phyloP scores from a whole-genome alignment of 2,797 vertebrate genomes.

The Oryzias dopingdopingensis region DNA sequence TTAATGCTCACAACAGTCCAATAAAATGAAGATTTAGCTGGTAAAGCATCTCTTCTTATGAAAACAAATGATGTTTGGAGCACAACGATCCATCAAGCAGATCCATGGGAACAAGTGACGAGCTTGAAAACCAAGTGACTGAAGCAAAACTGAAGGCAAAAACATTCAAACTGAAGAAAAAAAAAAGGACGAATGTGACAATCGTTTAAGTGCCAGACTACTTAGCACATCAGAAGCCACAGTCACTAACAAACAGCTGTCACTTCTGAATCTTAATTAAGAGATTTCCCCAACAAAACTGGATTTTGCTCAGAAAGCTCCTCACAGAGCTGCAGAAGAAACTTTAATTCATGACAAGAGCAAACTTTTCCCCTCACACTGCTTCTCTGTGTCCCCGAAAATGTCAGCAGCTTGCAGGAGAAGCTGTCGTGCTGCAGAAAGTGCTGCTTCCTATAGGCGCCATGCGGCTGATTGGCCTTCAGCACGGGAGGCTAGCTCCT shows the following conservation, averaged over 20 bases:
- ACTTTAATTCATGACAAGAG: neutral
- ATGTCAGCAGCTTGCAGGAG: constrained; percentile 25
- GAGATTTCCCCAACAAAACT: constrained; percentile 1
- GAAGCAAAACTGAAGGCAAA: constrained; percentile 18
- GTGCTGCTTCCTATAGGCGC: constrained; percentile 28
- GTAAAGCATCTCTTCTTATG: constrained; percentile 8
- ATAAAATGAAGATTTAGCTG: constrained; percentile 10
- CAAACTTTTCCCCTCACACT: neutral
- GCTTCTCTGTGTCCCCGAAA: constrained; percentile 14
- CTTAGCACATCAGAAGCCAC: constrained; percentile 17
- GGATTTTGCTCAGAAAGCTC: constrained; percentile 15
- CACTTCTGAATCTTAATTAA: constrained; percentile 46
- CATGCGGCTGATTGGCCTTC: constrained; percentile 20
- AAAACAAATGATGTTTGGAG: constrained; percentile 16
- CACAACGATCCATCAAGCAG: neutral
- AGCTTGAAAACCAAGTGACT: neutral
- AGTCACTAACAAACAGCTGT: constrained; percentile 7
- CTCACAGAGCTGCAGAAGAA: neutral
- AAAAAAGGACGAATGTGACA: constrained; percentile 17
- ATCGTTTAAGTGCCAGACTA: constrained; percentile 16
- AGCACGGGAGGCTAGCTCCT: constrained; percentile 6
- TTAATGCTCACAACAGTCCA: constrained; percentile 18
- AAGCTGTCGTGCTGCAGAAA: constrained; percentile 27
- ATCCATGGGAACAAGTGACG: neutral
- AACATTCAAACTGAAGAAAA: neutral